Conservation (phyloP, 2,888 invertebrate genomes). For the Callinectes sapidus region DNA sequence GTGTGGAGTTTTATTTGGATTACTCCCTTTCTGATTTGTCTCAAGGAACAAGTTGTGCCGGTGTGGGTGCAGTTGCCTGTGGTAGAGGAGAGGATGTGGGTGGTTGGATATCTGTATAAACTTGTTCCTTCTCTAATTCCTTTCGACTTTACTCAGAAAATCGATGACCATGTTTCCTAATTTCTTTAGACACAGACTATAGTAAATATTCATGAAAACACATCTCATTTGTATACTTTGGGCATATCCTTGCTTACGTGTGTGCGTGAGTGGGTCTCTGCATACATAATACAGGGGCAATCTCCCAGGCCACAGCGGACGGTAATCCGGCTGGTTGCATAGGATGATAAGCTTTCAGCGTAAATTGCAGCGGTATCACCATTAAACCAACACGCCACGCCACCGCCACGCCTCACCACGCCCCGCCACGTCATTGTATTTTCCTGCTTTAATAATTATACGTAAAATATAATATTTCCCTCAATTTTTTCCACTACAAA, state of each 20-base stretch:
- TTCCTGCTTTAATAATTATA: not conserved
- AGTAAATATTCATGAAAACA: not conserved
- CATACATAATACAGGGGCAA: conserved; percentile 50
- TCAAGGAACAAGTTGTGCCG: not conserved
- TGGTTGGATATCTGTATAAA: not conserved
- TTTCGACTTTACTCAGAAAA: not conserved
- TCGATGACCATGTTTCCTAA: not conserved
- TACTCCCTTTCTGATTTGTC: not conserved
- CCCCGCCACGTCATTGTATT: not conserved
- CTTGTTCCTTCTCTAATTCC: not conserved
- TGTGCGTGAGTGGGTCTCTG: conserved; percentile 16
- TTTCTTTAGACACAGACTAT: not conserved
- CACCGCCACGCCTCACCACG: conserved; percentile 7
- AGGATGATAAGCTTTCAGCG: conserved; percentile 43
- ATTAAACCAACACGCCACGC: conserved; percentile 7
- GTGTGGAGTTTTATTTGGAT: not conserved
- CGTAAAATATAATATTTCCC: not conserved
- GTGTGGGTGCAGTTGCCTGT: not conserved
- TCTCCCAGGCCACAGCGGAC: conserved; percentile 39
- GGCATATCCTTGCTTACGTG: not conserved
- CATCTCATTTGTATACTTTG: conserved; percentile 23
- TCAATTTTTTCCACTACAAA: not conserved
- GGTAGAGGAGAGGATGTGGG: not conserved
- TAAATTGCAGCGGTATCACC: conserved; percentile 29
- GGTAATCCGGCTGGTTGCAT: conserved; percentile 41